phyloP scores from a whole-genome alignment of 64 coral and sea anemone genomes.

The Cladopsammia gracilis region DNA sequence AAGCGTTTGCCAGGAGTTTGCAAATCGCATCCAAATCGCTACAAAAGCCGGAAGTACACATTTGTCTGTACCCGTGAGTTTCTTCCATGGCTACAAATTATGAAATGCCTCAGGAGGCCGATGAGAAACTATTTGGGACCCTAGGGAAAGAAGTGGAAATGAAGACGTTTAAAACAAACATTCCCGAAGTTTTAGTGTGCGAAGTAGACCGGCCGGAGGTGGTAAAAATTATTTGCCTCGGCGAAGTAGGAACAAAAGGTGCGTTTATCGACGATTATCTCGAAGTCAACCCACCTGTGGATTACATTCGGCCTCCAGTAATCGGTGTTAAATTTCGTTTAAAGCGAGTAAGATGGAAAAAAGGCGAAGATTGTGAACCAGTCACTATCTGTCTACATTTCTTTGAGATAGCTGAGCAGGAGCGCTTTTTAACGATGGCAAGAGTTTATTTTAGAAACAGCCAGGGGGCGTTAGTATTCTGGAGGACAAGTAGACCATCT shows the following conservation, averaged over 20 bases:
- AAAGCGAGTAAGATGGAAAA: not conserved
- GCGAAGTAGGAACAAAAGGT: not conserved
- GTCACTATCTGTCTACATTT: not conserved
- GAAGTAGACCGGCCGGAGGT: not conserved
- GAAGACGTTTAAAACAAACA: slow-evolving; percentile 13
- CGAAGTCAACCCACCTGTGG: not conserved
- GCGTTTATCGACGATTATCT: not conserved
- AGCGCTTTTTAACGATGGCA: not conserved
- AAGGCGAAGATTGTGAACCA: not conserved
- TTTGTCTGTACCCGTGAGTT: not conserved
- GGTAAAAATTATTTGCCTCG: not conserved
- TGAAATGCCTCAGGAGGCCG: not conserved
- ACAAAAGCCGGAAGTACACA: not conserved
- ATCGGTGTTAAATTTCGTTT: not conserved
- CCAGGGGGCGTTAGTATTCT: not conserved
- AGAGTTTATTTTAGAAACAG: not conserved
- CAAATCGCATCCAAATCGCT: too few species aligned
- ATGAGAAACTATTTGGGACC: not conserved
- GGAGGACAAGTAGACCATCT: not conserved
- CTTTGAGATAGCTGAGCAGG: not conserved
- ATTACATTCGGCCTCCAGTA: not conserved
- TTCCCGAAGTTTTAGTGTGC: not conserved
- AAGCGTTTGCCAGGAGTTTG: too few species aligned
- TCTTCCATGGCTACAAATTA: not conserved
- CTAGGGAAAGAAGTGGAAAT: not conserved